Percentiles rank a stretch among this genome's conserved stretches.
These are phyloP conservation scores for Drosophila mercatorum DNA, from an alignment of 2,888 invertebrate species.

Conservation along the genomic window DNA sequence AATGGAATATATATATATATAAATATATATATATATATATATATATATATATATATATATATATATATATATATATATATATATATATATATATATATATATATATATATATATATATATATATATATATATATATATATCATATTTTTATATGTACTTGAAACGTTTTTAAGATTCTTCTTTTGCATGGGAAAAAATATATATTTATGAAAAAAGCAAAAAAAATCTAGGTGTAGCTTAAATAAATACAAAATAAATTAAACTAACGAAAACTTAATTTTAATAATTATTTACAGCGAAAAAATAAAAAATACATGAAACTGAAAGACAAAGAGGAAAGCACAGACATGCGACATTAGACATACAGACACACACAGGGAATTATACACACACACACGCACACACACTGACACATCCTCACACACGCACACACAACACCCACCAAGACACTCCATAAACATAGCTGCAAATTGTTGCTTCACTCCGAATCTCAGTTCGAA, in stretches of 20 bases:
- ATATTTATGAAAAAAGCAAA: not conserved
- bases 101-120: slow-evolving; percentile 47
- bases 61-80: not conserved
- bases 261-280: slow-evolving; percentile 52
- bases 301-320: not conserved
- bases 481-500: not conserved
- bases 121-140: slow-evolving; percentile 15
- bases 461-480: slow-evolving; percentile 30
- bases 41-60: slow-evolving; percentile 36
- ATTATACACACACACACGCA: not conserved
- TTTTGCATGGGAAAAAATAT: slow-evolving; percentile 55
- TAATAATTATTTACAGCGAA: slow-evolving; percentile 71
- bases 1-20: slow-evolving; percentile 31
- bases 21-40: slow-evolving; percentile 10
- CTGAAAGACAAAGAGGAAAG: not conserved
- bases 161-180: slow-evolving; percentile 68
- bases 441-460: not conserved
- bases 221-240: not conserved
- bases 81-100: slow-evolving; percentile 25
- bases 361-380: too few relatives aligned
- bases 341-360: too few relatives aligned
- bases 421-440: not conserved
- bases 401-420: not conserved
- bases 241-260: slow-evolving; percentile 39
- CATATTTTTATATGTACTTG: slow-evolving; percentile 73